phyloP scores from a whole-genome alignment of 2,888 invertebrate species.

The Oeneis ivallda region DNA sequence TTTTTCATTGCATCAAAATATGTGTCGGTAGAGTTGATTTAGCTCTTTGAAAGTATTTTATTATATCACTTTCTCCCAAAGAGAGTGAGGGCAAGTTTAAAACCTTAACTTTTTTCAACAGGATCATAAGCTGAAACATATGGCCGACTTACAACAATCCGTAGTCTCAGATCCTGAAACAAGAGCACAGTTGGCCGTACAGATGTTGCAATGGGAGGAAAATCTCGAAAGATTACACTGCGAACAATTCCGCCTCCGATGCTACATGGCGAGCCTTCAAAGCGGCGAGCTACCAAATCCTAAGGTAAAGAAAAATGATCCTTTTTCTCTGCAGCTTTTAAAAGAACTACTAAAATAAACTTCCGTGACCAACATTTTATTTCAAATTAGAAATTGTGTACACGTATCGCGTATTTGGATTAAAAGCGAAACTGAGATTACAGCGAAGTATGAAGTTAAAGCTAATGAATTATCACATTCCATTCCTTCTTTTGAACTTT shows the following conservation, averaged over 20 bases:
- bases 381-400: background rate
- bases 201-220: conserved; percentile 98
- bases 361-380: conserved; percentile 3
- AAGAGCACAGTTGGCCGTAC: conserved; percentile 94
- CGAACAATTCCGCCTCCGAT: conserved; percentile 97
- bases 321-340: background rate
- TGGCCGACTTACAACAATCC: conserved; percentile 99
- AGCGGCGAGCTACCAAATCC: conserved; percentile 98
- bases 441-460: conserved; percentile 11
- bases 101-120: conserved; percentile 56
- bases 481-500: background rate
- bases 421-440: conserved; percentile 7
- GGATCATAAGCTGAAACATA: conserved; percentile 98
- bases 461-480: conserved; percentile 9
- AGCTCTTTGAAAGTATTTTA: background rate
- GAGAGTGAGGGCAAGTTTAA: background rate
- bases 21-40: too few relatives aligned
- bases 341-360: background rate
- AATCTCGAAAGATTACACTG: conserved; percentile 97
- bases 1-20: too few relatives aligned
- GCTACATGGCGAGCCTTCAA: conserved; percentile 98
- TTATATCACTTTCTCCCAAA: background rate
- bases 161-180: conserved; percentile 96
- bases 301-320: conserved; percentile 84
- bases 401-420: conserved; percentile 1